These are phyloP conservation scores for Notodonta dromedarius DNA, from an alignment of 2,888 invertebrate genomes.

Conservation along the genomic window DNA sequence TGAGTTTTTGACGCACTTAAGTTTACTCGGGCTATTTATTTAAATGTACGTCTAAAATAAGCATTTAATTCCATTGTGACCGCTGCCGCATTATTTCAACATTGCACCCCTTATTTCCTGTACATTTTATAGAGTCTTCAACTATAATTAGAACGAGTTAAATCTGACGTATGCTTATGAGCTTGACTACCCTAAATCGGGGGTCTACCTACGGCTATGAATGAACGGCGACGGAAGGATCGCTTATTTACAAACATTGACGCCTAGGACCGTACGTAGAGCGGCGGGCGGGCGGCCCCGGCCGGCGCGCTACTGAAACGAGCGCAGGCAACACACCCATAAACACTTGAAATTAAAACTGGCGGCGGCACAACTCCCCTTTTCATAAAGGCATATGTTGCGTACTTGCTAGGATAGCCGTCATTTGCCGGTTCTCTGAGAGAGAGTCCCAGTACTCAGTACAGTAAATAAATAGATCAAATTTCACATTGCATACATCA, in stretches of 20 bases:
- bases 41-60: background rate
- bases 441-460: background rate
- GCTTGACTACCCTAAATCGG: slow-evolving; percentile 19
- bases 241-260: slow-evolving; percentile 79
- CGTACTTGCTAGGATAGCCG: slow-evolving; percentile 2
- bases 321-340: slow-evolving; percentile 51
- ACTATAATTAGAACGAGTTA: slow-evolving; percentile 42
- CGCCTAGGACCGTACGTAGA: slow-evolving; percentile 50
- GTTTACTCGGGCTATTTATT: background rate
- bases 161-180: slow-evolving; percentile 1
- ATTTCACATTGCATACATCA: too few species aligned
- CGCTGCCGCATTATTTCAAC: slow-evolving; percentile 13
- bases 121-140: slow-evolving; percentile 19
- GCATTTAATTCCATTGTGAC: background rate
- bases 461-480: too few species aligned
- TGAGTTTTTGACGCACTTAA: slow-evolving; percentile 22
- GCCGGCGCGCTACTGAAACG: slow-evolving; percentile 51
- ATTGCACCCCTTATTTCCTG: slow-evolving; percentile 34
- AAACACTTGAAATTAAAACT: slow-evolving; percentile 69
- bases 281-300: slow-evolving; percentile 21
- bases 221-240: slow-evolving; percentile 53
- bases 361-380: slow-evolving; percentile 43
- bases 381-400: slow-evolving; percentile 25
- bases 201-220: slow-evolving; percentile 54
- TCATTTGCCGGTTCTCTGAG: background rate